Evolutionary conservation across 2,888 invertebrate species (phyloP), one percentile per base, ranked within the genome.

Genomic region (Cephus nigrinus): DNA sequence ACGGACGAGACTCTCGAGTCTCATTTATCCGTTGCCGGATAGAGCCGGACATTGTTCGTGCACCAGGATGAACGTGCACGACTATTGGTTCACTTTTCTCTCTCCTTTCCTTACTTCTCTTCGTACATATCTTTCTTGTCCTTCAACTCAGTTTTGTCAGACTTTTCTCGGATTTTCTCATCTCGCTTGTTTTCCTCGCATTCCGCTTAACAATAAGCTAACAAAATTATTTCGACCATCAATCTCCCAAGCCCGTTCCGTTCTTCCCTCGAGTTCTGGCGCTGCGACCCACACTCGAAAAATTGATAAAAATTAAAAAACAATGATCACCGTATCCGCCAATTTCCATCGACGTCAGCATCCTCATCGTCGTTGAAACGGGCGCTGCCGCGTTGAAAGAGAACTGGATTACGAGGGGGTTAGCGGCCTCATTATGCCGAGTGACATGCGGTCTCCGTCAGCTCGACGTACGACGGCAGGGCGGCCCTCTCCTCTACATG

Each of bases 361-460:
- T 55, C 55, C 55, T 55, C 55, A 5, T 55, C 55, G 23, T 55
- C 55, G 55, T 55, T 55, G 55, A 23, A 23, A 55, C 55, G 9
- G 23, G 23, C 9, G 23, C 55, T 23, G 55, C 55, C 40, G 72
- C 40, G 69, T 35, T 75, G 78, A 69, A 77, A 75, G 75, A 77
- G 76, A 81, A 78, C 81, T 80, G 79, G 82, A 83, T 83, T 82
- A 80, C 82, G 81, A 78, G 78, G 78, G 80, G 78, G 80, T 77
- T 82, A 81, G 80, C 84, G 84, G 82, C 83, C 86, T 86, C 86
- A 84, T 86, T 86, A 86, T 86, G 84, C 82, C 82, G 78, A 86
- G 86, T 55, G 23, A 23, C 55, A 55, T 23, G 23, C 2, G 55
- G 55, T 23, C 55, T 55, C 23, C 4, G 40, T 40, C 15, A 40